Percentiles rank a stretch among this genome's conserved stretches.
These are phyloP conservation scores for Dorcus hopei DNA, from an alignment of 2,888 invertebrate genomes.

Conservation along the genomic window DNA sequence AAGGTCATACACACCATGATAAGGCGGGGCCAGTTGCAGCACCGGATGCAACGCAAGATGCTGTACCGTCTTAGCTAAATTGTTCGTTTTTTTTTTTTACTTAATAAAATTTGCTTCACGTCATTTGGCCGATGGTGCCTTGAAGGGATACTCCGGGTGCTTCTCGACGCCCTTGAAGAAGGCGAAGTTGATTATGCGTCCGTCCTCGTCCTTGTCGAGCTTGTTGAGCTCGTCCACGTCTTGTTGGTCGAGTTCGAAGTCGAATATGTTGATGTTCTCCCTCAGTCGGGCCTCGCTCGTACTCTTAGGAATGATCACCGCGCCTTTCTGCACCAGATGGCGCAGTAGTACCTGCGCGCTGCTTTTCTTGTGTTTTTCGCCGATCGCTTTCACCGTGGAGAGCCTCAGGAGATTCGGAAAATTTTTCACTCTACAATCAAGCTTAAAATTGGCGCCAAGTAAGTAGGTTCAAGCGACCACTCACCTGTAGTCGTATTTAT, in stretches of 20 bases:
- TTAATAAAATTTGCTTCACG: too few relatives aligned
- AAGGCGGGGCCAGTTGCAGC: constrained; percentile 91
- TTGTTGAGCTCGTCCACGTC: constrained; percentile 56
- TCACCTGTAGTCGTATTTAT: constrained; percentile 62
- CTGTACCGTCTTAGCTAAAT: constrained; percentile 81
- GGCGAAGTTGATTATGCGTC: constrained; percentile 66
- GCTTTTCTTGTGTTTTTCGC: constrained; percentile 58
- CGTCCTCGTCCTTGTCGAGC: constrained; percentile 61
- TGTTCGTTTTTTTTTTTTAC: background rate
- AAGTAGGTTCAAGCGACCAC: constrained; percentile 21
- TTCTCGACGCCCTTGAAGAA: constrained; percentile 66
- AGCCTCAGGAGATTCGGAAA: constrained; percentile 63
- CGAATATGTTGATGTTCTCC: constrained; percentile 67
- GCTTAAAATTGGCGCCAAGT: background rate
- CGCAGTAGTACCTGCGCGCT: constrained; percentile 71
- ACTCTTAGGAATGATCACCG: constrained; percentile 78
- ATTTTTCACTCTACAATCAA: constrained; percentile 50
- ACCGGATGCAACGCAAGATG: constrained; percentile 96
- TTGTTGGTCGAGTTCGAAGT: constrained; percentile 57
- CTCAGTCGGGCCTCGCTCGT: constrained; percentile 64
- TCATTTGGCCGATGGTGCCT: background rate
- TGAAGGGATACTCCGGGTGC: constrained; percentile 70
- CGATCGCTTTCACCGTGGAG: constrained; percentile 57
- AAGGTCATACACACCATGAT: constrained; percentile 96
- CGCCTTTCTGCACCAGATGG: constrained; percentile 63